Evolutionary conservation across 2,888 invertebrate genomes (phyloP), one percentile per base, ranked within the genome.

Genomic region (Oegoconia quadripuncta): DNA sequence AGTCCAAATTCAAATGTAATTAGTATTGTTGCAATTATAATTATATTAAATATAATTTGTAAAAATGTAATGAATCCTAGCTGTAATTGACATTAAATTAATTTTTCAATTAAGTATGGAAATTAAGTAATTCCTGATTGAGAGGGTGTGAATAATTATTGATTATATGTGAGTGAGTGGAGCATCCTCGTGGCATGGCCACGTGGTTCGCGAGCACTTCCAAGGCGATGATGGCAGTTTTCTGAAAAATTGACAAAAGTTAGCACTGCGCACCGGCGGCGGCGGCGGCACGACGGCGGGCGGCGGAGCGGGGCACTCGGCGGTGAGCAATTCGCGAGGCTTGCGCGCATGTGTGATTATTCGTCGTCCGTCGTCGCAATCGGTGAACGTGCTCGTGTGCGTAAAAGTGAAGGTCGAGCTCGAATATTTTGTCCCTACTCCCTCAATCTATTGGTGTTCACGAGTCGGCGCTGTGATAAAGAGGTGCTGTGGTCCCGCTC

Each of bases 361-460:
- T 68, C 67, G 68, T 74, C 71, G 72, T 59, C 62, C 63, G 65
- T 68, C 67, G 68, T 74, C 71, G 72, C 62, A 64, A 66, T 64
- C 65, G 59, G 48, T 58, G 59, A 53, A 64, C 67, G 69, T 65
- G 61, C 59, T 75, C 71, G 79, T 81, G 82, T 75, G 84, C 76
- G 78, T 81, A 73, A 80, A 88, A n/a, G n/a, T n/a, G n/a, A n/a
- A n/a, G n/a, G 83, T 87, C 87, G 87, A 88, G 87, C 86, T 87
- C 88, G 87, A 84, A 84, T 84, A 82, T 78, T 80, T 81, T 73
- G 78, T 81, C 86, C 84, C 83, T 79, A 82, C 86, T 84, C 80
- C 79, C n/a, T 76, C 82, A 81, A 79, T 82, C 78, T 84, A 88
- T 88, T 87, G 88, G 87, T 75, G 83, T 82, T 87, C 83, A 79